Base-by-base conservation (phyloP, 37 sponge, comb jelly and placozoan species). In the Corticium candelabrum region DNA sequence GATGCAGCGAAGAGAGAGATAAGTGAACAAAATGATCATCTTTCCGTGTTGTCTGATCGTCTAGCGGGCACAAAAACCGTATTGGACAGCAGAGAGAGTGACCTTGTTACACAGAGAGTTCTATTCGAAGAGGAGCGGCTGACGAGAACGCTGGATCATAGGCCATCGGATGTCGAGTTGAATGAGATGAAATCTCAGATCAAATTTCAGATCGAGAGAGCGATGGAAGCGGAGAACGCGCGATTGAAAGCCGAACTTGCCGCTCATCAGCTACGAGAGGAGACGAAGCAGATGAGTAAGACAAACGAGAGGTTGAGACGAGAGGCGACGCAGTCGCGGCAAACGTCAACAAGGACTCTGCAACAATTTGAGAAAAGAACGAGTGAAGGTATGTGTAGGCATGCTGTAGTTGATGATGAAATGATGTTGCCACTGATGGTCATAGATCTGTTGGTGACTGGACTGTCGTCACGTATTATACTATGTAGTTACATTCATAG, bases 111-210 rank as follows among this genome's bases (percentile, higher is more conserved):
- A 3, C 80, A 79, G 41, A 75, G 91, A 4, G 81, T 91, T 75
- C 88, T 88, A 39, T 87, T 91, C 78, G 91, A 91, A 67, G 91
- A 91, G 68, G 91, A 91, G 79, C 86, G 82, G 50, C 80, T 91
- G 37, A 41, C 62, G 0, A 69, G 80, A 11, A 30, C 35, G 32
- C 68, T 75, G 15, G 38, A 69, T 1, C 73, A 57, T 1, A 82
- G 67, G 37, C 33, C 27, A 29, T 38, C 34, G 11, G 83, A 73
- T 41, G 40, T 74, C 27, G 87, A 84, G 11, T 50, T 21, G 62
- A 50, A 21, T 50, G 62, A 50, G 62, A 21, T 50, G 62, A 50
- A 50, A 11, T 50, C 62, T 11, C 62, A 50, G 62, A 50, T 50
- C 11, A 50, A 50, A 21, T 11, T 27, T 11, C 62, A 50, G 11